Evolutionary conservation across 2,888 invertebrate genomes (phyloP), one percentile per base, ranked within the genome.

Genomic region (Heliconius cydno): DNA sequence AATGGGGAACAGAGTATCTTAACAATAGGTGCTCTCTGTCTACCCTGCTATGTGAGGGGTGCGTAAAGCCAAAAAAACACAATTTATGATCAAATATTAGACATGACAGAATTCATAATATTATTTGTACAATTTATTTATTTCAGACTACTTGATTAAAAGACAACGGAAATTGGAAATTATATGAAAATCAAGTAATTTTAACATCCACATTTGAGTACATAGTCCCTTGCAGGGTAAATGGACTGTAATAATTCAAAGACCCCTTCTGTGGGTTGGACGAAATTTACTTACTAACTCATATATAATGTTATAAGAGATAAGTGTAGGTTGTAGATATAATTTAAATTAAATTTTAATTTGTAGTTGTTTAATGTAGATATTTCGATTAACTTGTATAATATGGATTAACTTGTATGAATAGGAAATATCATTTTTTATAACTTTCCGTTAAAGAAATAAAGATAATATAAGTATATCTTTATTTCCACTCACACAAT

Each of bases 241-340:
- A 68, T 68, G 12, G 68, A n/a, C n/a, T n/a, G 68, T 68, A 38
- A 68, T 68, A 68, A 68, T 68, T 68, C 68, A 68, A 38, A 0
- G 38, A 68, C n/a, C 68, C 68, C 38, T 68, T 38, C n/a, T 22
- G 2, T 22, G 38, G 68, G n/a, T 67, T n/a, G 38, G 38, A 38
- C 22, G 38, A 68, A 68, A n/a, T 41, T n/a, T 68, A 38, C 68
- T n/a, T 68, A 38, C 67, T 38, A n/a, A 67, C 10, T 67, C 67
- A 38, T 67, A 34, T 38, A 67, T 38, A 19, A 19, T 52, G 6
- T 52, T 52, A 52, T 52, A 52, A 52, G 1, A 6, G 19, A 52
- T 52, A 19, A 6, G 19, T 52, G 19, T 52, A 52, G 46, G 15
- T 0, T 2, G 6, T 34, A 34, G 19, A 52, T 52, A 19, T 15